phyloP scores from a whole-genome alignment of 2,888 invertebrate species.

The Cosmia pyralina region DNA sequence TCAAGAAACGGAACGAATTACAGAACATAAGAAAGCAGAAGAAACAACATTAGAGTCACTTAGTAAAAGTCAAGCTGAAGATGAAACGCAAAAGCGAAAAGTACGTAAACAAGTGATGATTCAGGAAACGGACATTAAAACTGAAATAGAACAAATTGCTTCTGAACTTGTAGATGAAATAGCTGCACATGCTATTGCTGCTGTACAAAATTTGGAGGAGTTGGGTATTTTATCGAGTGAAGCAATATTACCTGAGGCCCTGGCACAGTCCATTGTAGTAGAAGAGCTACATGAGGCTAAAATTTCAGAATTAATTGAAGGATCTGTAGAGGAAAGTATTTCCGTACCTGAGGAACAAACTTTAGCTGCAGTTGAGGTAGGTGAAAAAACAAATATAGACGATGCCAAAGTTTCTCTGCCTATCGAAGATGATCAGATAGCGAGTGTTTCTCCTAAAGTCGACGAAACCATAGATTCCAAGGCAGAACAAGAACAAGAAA shows the following conservation, averaged over 20 bases:
- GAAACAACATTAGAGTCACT: background rate
- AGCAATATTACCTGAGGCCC: background rate
- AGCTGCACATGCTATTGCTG: constrained; percentile 41
- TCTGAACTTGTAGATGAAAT: constrained; percentile 52
- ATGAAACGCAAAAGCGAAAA: constrained; percentile 20
- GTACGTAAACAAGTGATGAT: constrained; percentile 35
- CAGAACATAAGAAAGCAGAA: background rate
- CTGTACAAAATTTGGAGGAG: constrained; percentile 36
- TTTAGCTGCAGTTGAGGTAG: background rate
- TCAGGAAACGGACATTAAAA: constrained; percentile 37
- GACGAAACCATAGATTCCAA: background rate
- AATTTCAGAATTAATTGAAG: background rate
- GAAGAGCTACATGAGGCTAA: background rate
- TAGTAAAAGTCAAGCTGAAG: constrained; percentile 9
- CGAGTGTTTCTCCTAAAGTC: constrained; percentile 6
- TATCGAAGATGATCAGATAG: background rate
- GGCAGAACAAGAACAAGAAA: background rate
- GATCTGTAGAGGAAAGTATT: background rate
- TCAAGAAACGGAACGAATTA: background rate
- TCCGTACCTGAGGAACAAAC: background rate
- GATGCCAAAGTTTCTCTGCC: background rate
- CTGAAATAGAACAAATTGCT: constrained; percentile 48
- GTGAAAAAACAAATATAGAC: background rate
- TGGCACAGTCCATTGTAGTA: background rate
- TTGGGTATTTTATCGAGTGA: background rate